Conservation (phyloP, 2,797 vertebrate species). For the Champsocephalus gunnari region DNA sequence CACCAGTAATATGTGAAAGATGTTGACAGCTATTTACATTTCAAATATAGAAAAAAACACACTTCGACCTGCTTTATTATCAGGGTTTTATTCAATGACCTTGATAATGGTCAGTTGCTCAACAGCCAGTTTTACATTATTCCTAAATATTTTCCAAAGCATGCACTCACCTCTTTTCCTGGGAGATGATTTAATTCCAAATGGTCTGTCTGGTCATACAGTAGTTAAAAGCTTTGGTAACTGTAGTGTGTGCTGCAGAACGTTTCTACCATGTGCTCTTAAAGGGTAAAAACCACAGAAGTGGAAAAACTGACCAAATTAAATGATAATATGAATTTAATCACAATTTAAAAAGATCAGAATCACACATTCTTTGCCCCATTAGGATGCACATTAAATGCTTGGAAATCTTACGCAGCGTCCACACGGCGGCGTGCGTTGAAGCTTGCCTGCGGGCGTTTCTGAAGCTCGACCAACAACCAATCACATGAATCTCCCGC, state of each 20-base stretch:
- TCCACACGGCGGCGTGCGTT: too few species aligned
- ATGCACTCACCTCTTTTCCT: not conserved
- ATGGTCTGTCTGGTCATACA: not conserved
- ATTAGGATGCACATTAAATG: not conserved
- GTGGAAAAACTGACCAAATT: not conserved
- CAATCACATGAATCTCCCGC: too few species aligned
- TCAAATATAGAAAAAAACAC: not conserved
- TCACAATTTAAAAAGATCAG: not conserved
- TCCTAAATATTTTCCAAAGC: too few species aligned
- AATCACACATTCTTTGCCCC: not conserved
- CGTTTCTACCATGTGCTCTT: not conserved
- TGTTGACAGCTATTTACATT: not conserved
- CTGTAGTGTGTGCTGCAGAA: not conserved
- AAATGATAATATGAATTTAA: not conserved
- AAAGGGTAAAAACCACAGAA: not conserved
- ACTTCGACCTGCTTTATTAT: not conserved
- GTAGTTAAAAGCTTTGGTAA: not conserved
- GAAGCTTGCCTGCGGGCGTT: too few species aligned
- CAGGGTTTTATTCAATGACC: conserved; percentile 18
- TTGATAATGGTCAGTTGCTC: conserved; percentile 15
- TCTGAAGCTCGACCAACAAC: too few species aligned
- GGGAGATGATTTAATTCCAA: not conserved
- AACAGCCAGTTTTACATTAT: not conserved
- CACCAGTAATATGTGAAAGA: not conserved
- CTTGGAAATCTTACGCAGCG: not conserved